Percentiles rank a stretch among this genome's conserved stretches.
phyloP scores from a whole-genome alignment of 2,888 invertebrate genomes.

The Philereme transversata region DNA sequence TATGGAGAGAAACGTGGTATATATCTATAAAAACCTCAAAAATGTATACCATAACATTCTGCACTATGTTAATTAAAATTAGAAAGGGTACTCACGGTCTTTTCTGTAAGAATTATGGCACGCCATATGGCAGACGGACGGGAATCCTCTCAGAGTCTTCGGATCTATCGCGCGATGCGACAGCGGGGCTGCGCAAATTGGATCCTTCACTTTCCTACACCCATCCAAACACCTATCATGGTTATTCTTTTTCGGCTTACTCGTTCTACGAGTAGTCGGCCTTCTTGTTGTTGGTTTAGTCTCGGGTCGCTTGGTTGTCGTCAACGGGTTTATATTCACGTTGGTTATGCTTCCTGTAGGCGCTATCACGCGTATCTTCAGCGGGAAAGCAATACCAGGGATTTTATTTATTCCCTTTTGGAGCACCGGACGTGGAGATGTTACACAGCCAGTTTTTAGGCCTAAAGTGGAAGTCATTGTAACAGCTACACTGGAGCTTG shows the following conservation, averaged over 20 bases:
- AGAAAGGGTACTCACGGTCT: constrained; percentile 58
- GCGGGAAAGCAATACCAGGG: constrained; percentile 28
- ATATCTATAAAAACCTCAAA: no score
- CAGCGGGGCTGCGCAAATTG: constrained; percentile 68
- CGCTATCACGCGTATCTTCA: constrained; percentile 65
- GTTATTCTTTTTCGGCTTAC: constrained; percentile 60
- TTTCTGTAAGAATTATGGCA: constrained; percentile 75
- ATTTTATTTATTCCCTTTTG: constrained; percentile 11
- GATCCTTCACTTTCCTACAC: constrained; percentile 62
- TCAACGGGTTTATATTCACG: constrained; percentile 56
- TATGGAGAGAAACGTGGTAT: no score
- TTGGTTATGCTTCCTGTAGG: constrained; percentile 68
- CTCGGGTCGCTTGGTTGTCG: constrained; percentile 25
- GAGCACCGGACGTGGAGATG: constrained; percentile 17
- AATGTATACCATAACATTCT: no score
- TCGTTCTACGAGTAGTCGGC: constrained; percentile 50
- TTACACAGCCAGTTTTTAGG: constrained; percentile 15
- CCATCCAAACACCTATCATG: constrained; percentile 66
- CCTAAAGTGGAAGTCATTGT: constrained; percentile 36
- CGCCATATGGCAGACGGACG: constrained; percentile 76
- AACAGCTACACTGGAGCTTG: constrained; percentile 32
- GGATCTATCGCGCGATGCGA: constrained; percentile 60
- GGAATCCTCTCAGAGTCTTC: constrained; percentile 70
- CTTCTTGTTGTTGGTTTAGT: constrained; percentile 51
- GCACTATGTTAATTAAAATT: neutral